These are phyloP conservation scores for Piscicola geometra DNA, from an alignment of 2,888 invertebrate species.

Conservation along the genomic window DNA sequence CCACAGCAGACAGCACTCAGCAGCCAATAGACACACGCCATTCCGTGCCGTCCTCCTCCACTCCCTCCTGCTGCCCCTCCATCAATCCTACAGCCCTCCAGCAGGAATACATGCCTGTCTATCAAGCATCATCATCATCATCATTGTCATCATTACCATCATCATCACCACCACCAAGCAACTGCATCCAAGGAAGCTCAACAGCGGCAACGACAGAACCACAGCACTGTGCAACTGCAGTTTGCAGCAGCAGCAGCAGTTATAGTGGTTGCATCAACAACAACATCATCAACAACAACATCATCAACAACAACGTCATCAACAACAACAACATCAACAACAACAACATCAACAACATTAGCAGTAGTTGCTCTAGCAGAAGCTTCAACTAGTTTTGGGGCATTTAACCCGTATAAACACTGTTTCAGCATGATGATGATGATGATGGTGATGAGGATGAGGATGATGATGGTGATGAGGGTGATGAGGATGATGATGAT, in stretches of 20 bases:
- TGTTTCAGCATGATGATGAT: too few species aligned
- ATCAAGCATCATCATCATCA: too few species aligned
- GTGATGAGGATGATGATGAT: constrained; percentile 11
- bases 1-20: background rate
- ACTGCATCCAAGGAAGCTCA: constrained; percentile 9
- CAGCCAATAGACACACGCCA: background rate
- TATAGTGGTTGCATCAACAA: too few species aligned
- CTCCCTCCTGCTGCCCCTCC: background rate
- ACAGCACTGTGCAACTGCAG: too few species aligned
- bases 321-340: constrained; percentile 6
- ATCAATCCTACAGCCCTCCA: background rate
- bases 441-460: background rate
- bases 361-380: too few species aligned
- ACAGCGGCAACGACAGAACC: too few species aligned
- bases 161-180: constrained; percentile 25
- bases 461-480: background rate
- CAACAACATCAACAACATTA: background rate
- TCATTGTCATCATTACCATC: background rate
- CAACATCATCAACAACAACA: constrained; percentile 20
- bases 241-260: too few species aligned
- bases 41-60: background rate
- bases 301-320: constrained; percentile 29
- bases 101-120: background rate
- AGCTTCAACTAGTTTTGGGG: too few species aligned
- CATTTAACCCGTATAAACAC: too few species aligned